Evolutionary conservation across 2,113 vertebrate species (phyloP), one percentile per base, ranked within the genome.

Genomic region (Chroicocephalus ridibundus): DNA sequence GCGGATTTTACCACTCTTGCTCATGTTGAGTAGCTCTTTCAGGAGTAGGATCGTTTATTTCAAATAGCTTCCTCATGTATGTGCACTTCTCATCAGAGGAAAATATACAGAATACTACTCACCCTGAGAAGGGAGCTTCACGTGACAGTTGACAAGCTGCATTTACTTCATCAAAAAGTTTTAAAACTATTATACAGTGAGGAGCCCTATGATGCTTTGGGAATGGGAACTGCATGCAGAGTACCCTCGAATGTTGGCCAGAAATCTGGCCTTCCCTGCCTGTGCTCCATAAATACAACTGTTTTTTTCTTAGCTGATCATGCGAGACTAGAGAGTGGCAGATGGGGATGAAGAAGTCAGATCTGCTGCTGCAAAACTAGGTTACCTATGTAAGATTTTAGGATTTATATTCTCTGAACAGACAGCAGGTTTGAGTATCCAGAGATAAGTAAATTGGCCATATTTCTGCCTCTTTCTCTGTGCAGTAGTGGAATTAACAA

Each of bases 51-150:
- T 19, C 13, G 34, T 86, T 82, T 71, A 82, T 68, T 76, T 88
- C 3, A 32, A 72, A 72, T 36, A 42, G 1, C 21, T 86, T 60
- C 57, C 72, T 15, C 1, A 0, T 32, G 13, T 0, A 0, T 32
- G 6, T 71, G 15, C 10, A 34, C 25, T 64, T 71, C 9, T 64
- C 34, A 31, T 61, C 22, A 72, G 38, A 60, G 21, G 15, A 82
- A 92, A 90, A 36, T 11, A 58, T 9, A 10, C 3, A 75, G 10
- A 76, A 55, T 38, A 32, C 21, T 61, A 46, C 22, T 80, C 72
- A 29, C 10, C 38, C 46, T 77, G 76, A 83, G 72, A 80, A 75
- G 13, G 19, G 10, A 88, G 13, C 6, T 68, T 88, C 25, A 49
- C 0, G 4, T 32, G 29, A 49, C 52, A 62, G 55, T 34, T 66